Evolutionary conservation across 2,888 invertebrate genomes (phyloP).

Genomic region (Amphiduros pacificus): DNA sequence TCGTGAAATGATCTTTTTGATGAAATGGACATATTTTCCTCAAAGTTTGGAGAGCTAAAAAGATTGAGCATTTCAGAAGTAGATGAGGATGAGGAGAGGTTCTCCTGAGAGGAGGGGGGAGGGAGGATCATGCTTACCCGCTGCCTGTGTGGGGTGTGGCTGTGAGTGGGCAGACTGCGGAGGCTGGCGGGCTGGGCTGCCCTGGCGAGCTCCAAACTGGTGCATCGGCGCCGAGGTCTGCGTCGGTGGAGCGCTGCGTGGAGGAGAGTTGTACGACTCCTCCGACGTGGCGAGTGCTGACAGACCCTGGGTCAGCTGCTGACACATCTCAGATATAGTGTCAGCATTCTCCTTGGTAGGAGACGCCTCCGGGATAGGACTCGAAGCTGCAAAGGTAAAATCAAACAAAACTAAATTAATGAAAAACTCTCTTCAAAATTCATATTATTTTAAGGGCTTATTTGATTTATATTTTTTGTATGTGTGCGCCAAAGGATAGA

Average conservation of each 20-base stretch:
- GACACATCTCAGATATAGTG: conserved; percentile 75
- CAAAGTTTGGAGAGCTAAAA: too few species aligned
- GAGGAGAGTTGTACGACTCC: background rate
- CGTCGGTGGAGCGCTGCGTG: too few species aligned
- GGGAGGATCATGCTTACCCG: background rate
- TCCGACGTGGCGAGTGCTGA: conserved; percentile 67
- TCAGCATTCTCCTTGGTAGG: conserved; percentile 62
- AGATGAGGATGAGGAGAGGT: too few species aligned
- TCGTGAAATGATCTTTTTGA: too few species aligned
- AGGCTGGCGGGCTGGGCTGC: background rate
- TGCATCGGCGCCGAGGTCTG: too few species aligned
- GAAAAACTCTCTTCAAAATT: too few species aligned
- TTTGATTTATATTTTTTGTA: too few species aligned
- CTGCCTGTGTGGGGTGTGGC: background rate
- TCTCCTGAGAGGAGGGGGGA: background rate
- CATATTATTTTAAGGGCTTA: too few species aligned
- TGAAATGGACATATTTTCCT: background rate
- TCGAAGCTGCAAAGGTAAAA: conserved; percentile 63
- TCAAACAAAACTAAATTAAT: conserved; percentile 16
- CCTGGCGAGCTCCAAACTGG: background rate
- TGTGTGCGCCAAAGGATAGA: too few species aligned
- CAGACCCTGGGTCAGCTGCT: conserved; percentile 75
- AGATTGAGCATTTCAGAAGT: too few species aligned
- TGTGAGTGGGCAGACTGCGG: background rate
- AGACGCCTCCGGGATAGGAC: conserved; percentile 78